Base-by-base conservation (phyloP, 2,888 invertebrate species). In the Nasonovia ribisnigri region DNA sequence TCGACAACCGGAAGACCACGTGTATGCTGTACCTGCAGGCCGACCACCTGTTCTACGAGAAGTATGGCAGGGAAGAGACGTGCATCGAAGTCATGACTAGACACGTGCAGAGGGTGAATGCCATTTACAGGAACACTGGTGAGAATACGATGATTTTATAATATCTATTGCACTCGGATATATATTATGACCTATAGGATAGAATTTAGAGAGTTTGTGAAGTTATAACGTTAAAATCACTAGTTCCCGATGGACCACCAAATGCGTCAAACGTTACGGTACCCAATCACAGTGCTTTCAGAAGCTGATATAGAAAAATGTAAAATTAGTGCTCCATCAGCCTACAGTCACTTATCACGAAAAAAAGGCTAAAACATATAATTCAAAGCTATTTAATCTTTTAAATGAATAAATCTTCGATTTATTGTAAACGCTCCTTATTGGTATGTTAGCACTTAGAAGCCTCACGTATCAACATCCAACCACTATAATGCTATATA, bases 1-100 rank as follows among this genome's bases (percentile, higher is more conserved):
- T 98, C 87, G 98, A 98, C 96, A 98, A 98, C 51, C 97, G 97
- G 95, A 99, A 99, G 96, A 98, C 98, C 84, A 99, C 99, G 0
- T 99, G 99, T 95, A 98, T 99, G 97, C 96, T 99, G 94, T 99
- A 99, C 96, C 96, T 99, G 95, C 99, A 99, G 96, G 99, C 99
- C 8, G 98, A 98, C 96, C 99, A 99, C 96, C 97, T 99, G 96
- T 98, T 99, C 96, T 99, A 98, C 96, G 97, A 98, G 95, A 97
- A 98, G 96, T 98, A 99, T 96, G 98, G 98, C 94, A 98, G 98
- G 6, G 98, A 98, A 95, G 99, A 99, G 95, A 98, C 98, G 3
- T 98, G 99, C 95, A 98, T 99, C 95, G 99, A 99, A 96, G 98
- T 98, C 94, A 98, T 99, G 97, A 99, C 99, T 16, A 96, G 98